These are phyloP conservation scores for Oreochromis spilurus DNA, from an alignment of 2,113 vertebrate species.

Conservation along the genomic window DNA sequence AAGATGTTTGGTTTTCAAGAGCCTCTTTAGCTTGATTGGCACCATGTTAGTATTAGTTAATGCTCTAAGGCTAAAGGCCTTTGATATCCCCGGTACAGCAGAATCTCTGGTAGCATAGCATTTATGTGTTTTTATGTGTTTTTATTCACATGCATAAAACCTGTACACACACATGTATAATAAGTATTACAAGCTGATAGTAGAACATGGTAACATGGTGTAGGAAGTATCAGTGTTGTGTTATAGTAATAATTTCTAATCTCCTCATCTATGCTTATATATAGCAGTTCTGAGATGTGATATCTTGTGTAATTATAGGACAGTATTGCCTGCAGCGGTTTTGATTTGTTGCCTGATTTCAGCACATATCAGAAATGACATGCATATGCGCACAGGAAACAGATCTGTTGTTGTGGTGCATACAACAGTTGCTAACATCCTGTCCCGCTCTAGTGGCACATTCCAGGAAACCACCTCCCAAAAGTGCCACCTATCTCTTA, in stretches of 20 bases:
- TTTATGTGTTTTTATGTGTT: background rate
- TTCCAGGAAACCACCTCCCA: constrained; percentile 71
- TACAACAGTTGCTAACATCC: constrained; percentile 72
- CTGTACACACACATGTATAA: background rate
- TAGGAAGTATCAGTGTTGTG: background rate
- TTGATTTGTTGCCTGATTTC: constrained; percentile 29
- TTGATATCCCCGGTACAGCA: background rate
- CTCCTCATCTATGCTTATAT: background rate
- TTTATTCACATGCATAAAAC: background rate
- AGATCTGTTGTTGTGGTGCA: constrained; percentile 64
- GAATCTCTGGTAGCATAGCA: background rate
- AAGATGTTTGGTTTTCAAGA: background rate
- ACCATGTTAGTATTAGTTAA: background rate
- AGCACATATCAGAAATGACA: constrained; percentile 17
- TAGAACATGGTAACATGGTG: background rate
- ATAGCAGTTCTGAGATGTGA: background rate
- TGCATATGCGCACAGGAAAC: constrained; percentile 60
- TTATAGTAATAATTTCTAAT: background rate
- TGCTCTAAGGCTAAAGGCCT: background rate
- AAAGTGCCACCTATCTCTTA: constrained; percentile 40
- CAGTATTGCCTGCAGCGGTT: background rate
- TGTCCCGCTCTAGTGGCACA: constrained; percentile 70
- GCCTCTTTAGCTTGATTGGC: background rate
- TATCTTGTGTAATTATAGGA: background rate
- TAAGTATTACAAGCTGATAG: background rate